These are phyloP conservation scores for Chelonia mydas DNA, from an alignment of 2,797 vertebrate species.

Conservation along the genomic window DNA sequence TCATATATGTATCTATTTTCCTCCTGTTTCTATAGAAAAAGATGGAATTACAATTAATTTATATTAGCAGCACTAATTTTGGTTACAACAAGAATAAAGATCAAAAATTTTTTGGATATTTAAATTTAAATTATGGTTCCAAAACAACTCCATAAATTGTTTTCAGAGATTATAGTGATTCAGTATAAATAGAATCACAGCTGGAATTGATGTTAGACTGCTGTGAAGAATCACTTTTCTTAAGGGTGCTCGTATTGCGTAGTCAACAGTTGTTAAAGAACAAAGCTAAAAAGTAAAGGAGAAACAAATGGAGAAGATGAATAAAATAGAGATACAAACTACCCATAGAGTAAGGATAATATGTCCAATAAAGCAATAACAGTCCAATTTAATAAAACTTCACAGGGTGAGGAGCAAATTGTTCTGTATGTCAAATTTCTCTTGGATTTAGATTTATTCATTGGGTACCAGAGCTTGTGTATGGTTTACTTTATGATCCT, in stretches of 20 bases:
- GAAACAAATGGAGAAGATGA: conserved; percentile 55
- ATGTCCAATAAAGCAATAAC: conserved; percentile 52
- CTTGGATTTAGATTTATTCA: conserved; percentile 23
- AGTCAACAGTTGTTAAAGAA: conserved; percentile 50
- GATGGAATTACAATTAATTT: conserved; percentile 3
- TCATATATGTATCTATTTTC: neutral
- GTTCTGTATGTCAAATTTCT: conserved; percentile 10
- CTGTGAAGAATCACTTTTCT: conserved; percentile 59
- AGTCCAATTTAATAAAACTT: conserved; percentile 46
- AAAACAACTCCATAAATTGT: conserved; percentile 62
- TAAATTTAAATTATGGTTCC: conserved; percentile 50
- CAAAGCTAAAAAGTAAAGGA: neutral
- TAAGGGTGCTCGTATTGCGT: conserved; percentile 45
- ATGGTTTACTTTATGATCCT: neutral
- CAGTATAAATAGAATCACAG: conserved; percentile 70
- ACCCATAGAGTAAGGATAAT: conserved; percentile 6
- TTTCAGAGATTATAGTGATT: conserved; percentile 69
- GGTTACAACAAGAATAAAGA: conserved; percentile 27
- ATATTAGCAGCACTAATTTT: neutral
- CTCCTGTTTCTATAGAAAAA: neutral
- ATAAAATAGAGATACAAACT: conserved; percentile 39
- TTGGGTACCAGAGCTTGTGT: neutral
- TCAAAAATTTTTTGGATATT: conserved; percentile 29
- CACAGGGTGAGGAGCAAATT: conserved; percentile 22
- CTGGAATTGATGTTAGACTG: conserved; percentile 42